Base-by-base conservation (phyloP, 2,113 vertebrate species). In the Anser brachyrhynchus region DNA sequence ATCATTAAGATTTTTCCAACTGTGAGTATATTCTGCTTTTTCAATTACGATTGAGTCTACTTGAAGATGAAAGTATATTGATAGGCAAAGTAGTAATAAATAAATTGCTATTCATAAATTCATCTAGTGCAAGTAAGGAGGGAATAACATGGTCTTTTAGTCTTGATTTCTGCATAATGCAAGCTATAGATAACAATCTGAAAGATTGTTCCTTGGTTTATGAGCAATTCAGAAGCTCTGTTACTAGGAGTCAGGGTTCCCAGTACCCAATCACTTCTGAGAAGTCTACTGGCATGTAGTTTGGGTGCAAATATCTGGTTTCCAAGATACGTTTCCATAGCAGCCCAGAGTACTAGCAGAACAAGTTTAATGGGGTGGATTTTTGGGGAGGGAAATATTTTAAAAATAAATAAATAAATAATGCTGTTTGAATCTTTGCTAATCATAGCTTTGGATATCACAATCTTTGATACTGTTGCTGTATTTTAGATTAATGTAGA, bases 351-450 rank as follows among this genome's bases (percentile, higher is more conserved):
- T 35, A 59, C 20, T 20, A 55, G 4, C 1, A 28, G 13, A 49
- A 59, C 8, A 3, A 25, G 5, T 43, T 14, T 2, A 1, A 7
- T 22, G 19, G 28, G 9, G 29, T 17, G 39, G 3, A 4, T 64
- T 84, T 59, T 55, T 13, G 6, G 13, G 2, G 2, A 3, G 2
- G 1, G 2, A 6, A 66, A 31, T 0, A 12, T 44, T 23, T 46
- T 5, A 61, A 71, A 62, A 61, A 51, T 4, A 7, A 22, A 66
- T 8, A 33, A 66, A 28, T 20, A 29, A 7, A 41, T 28, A 7
- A 29, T 29, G 5, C 0, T 58, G 0, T 3, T 87, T 75, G 2
- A 39, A 22, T 35, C 10, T 69, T 69, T 61, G 41, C 19, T 46
- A 39, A 41, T 1, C 7, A 6, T 73, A 19, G 14, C 4, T 73